Conservation (phyloP, 2,113 vertebrate species). For the Oxyura jamaicensis region DNA sequence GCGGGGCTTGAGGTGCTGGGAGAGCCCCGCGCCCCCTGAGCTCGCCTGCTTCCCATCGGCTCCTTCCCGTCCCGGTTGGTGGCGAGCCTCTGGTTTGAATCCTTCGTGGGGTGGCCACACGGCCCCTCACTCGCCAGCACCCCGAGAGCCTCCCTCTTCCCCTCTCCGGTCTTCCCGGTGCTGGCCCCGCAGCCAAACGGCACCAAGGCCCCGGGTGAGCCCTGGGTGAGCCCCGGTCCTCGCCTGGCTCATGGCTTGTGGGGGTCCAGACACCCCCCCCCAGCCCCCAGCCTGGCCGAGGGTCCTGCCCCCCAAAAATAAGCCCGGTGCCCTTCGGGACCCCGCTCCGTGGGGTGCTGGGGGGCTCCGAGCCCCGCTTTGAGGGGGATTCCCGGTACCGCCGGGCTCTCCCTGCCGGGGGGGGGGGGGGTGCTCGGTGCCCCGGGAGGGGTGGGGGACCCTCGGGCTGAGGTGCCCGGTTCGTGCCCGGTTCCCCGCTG, state of each 20-base stretch:
- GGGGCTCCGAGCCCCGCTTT: too few relatives aligned
- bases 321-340: not conserved
- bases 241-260: not conserved
- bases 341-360: not conserved
- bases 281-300: not conserved
- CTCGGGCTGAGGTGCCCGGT: too few relatives aligned
- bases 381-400: too few relatives aligned
- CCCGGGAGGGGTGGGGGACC: too few relatives aligned
- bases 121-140: not conserved
- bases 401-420: not conserved
- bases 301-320: not conserved
- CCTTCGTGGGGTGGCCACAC: too few relatives aligned
- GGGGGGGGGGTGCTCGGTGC: not conserved
- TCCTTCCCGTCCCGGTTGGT: not conserved
- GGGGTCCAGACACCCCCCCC: too few relatives aligned
- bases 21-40: rapidly evolving
- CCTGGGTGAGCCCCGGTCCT: not conserved
- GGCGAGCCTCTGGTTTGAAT: too few relatives aligned
- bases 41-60: not conserved
- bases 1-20: rapidly evolving
- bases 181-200: too few relatives aligned
- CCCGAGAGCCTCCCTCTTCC: not conserved
- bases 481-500: too few relatives aligned
- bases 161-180: not conserved
- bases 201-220: too few relatives aligned